Evolutionary conservation across 1,140 invertebrate species (phyloP), one percentile per base, ranked within the genome.

Genomic region (Meloidogyne exigua): DNA sequence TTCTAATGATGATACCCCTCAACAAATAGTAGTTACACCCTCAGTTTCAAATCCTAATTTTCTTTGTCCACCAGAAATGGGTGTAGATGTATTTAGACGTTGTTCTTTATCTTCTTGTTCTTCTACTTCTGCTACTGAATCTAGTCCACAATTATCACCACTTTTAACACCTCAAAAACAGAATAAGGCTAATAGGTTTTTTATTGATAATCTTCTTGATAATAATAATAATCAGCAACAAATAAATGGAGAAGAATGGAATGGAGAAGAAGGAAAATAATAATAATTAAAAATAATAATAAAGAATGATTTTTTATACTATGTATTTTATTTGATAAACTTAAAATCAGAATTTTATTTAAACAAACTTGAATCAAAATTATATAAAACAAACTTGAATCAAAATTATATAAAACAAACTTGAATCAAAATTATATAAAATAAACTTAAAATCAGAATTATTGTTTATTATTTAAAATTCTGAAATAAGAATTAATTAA

Each of bases 101-200:
- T 76, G 66, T 42, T 76, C 75, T 13, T 68, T 64, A 9, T 72
- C 76, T n/a, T 78, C 76, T n/a, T 68, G 63, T 44, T 64, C 76
- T 12, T 77, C 76, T 28, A 67, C 36, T 44, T 77, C 76, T 49
- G 63, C 71, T 28, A 78, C 23, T 25, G 76, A 78, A 26, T 77
- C 74, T 15, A 78, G 63, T 15, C 76, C 76, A 10, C 76, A 78
- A 62, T 28, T 78, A 49, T 78, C 76, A 13, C 76, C 76, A 4
- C 49, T 72, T 28, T 64, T 64, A 3, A 72, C 71, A 32, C 57
- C 71, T 18, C 44, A 72, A 63, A 49, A 63, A 23, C 49, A 42
- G 12, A 63, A 32, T 64, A 72, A 72, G 39, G 21, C 71, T 18
- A 72, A 49, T 42, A 72, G 57, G 7, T 72, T 72, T n/a, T 72